phyloP scores from a whole-genome alignment of 2,888 invertebrate species.

The Drosophila robusta region DNA sequence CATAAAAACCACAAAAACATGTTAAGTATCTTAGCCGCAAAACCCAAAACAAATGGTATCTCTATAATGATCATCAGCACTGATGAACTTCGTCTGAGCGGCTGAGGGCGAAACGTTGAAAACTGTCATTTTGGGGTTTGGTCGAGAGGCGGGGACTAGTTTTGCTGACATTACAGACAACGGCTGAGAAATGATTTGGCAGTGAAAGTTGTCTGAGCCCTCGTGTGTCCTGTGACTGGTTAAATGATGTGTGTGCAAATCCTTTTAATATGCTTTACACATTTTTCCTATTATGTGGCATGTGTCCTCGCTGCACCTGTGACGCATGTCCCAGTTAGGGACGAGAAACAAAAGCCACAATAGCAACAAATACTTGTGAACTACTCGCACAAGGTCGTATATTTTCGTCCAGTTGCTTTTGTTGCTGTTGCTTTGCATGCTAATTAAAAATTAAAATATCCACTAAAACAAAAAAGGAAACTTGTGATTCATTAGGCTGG shows the following conservation, averaged over 20 bases:
- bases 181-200: slow-evolving; percentile 52
- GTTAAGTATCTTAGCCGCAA: slow-evolving; percentile 46
- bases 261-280: slow-evolving; percentile 73
- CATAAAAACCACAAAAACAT: slow-evolving; percentile 48
- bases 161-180: slow-evolving; percentile 29
- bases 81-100: slow-evolving; percentile 50
- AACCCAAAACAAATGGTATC: slow-evolving; percentile 43
- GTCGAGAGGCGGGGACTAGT: slow-evolving; percentile 10
- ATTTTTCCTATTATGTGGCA: slow-evolving; percentile 39
- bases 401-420: slow-evolving; percentile 60
- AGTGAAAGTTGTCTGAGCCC: slow-evolving; percentile 31
- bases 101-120: slow-evolving; percentile 28
- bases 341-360: slow-evolving; percentile 38
- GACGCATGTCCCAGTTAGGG: slow-evolving; percentile 61
- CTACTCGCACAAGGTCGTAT: slow-evolving; percentile 68
- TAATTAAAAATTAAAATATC: slow-evolving; percentile 80
- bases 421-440: slow-evolving; percentile 59
- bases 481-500: slow-evolving; percentile 77
- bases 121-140: slow-evolving; percentile 55
- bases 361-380: slow-evolving; percentile 55
- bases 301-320: slow-evolving; percentile 64
- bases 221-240: slow-evolving; percentile 45
- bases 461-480: slow-evolving; percentile 60
- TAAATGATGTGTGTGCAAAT: slow-evolving; percentile 69
- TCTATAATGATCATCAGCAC: slow-evolving; percentile 40